Evolutionary conservation across 2,797 vertebrate genomes (phyloP), one percentile per base, ranked within the genome.

Genomic region (Crocodylus rhombifer): DNA sequence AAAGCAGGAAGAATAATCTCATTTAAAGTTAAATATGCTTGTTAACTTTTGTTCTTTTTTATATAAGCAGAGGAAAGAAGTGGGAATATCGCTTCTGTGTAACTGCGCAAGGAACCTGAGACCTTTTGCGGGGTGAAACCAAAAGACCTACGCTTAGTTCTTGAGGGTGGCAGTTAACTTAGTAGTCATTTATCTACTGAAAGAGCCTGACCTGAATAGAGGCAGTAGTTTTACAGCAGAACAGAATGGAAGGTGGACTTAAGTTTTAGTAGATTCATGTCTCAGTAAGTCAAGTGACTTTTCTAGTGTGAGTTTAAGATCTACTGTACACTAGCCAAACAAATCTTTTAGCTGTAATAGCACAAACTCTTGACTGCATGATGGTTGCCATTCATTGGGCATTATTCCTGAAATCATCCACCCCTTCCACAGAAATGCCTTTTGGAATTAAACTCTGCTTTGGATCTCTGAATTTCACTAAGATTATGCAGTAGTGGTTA

Each of bases 341-440:
- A 65, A 92, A 77, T 88, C 81, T 92, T 95, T 96, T 89, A 93
- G 82, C 84, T 95, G 91, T 89, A 95, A 91, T 69, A 91, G 77
- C 60, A 42, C 62, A 73, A 55, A 79, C n/a, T 84, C 73, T 89
- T 89, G 60, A 55, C 89, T 94, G 86, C 69, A 36, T 91, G 82
- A 77, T 93, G 83, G 87, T 57, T 94, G 86, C 82, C 85, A 82
- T 92, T 92, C 76, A 90, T 56, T 16, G 16, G 90, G 81, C 91
- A 57, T 91, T 93, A 77, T 84, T 95, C 91, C 93, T 89, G 82
- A 92, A 88, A 90, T 1, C 82, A 87, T 91, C 82, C 16, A 77
- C 86, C 93, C 89, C 56, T 86, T 85, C 57, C 18, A 30, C 55
- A 69, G 87, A 89, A 86, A 88, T 65, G 25, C 82, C 73, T 95